phyloP scores from a whole-genome alignment of 2,797 vertebrate species.

The Rhyacichthys aspro region DNA sequence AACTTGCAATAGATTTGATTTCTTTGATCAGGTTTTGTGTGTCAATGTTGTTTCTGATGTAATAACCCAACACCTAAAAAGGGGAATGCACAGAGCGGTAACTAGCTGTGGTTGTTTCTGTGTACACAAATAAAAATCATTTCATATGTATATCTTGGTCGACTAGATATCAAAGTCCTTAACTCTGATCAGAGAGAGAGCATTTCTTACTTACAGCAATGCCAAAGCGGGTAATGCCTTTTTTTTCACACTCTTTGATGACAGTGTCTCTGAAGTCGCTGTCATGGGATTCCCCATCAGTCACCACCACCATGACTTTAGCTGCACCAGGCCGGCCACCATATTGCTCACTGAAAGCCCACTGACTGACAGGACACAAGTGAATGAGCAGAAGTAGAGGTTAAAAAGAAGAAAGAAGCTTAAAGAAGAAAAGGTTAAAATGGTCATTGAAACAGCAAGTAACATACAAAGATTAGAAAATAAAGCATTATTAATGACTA shows the following conservation, averaged over 20 bases:
- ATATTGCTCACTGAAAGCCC: conserved; percentile 72
- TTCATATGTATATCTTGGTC: too few relatives aligned
- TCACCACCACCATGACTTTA: conserved; percentile 95
- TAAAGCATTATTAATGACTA: not conserved
- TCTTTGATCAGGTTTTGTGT: conserved; percentile 88
- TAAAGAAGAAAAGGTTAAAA: not conserved
- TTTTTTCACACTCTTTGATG: conserved; percentile 81
- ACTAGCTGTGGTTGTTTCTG: too few relatives aligned
- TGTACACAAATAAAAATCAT: too few relatives aligned
- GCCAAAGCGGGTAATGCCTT: conserved; percentile 89
- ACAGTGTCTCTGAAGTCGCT: conserved; percentile 57
- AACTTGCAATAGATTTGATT: conserved; percentile 92
- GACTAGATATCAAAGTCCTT: too few relatives aligned
- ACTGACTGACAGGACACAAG: conserved; percentile 62
- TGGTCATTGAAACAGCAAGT: not conserved
- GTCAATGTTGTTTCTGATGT: conserved; percentile 75
- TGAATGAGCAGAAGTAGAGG: not conserved
- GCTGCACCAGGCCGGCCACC: conserved; percentile 84
- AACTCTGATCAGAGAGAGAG: too few relatives aligned
- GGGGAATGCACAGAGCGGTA: not conserved
- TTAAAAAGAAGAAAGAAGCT: too few relatives aligned
- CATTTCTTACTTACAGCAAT: conserved; percentile 85
- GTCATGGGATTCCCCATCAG: conserved; percentile 93
- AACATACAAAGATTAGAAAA: too few relatives aligned
- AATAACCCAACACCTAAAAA: conserved; percentile 78